Conservation (phyloP, 2,113 vertebrate genomes). For the Cardinalis cardinalis region DNA sequence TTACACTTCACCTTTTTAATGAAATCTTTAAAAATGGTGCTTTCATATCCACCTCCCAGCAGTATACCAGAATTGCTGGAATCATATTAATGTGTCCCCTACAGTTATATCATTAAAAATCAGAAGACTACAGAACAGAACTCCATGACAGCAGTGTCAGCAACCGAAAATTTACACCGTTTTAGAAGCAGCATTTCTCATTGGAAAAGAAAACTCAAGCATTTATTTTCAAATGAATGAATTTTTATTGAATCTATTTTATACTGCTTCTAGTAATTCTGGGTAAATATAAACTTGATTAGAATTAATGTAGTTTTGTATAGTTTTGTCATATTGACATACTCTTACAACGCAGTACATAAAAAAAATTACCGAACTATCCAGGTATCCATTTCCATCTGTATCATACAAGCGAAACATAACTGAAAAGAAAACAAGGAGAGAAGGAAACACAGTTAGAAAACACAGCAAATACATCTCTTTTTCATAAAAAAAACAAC, state of each 20-base stretch:
- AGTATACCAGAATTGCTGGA: not conserved
- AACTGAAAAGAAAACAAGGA: slow-evolving; percentile 67
- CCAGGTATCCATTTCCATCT: slow-evolving; percentile 82
- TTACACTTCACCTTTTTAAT: not conserved
- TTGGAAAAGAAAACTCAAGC: not conserved
- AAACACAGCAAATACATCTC: not conserved
- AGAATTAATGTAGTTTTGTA: not conserved
- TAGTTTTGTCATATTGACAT: not conserved
- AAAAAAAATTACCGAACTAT: slow-evolving; percentile 78
- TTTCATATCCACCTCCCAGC: not conserved
- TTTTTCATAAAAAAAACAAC: not conserved
- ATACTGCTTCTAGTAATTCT: not conserved
- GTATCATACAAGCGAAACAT: slow-evolving; percentile 87
- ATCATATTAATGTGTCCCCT: not conserved
- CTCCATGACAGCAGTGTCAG: not conserved
- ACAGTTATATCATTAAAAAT: not conserved
- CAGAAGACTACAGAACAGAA: not conserved
- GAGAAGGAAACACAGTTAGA: not conserved
- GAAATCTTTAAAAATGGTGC: not conserved
- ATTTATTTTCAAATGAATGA: not conserved
- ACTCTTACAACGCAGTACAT: not conserved
- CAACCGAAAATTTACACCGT: not conserved
- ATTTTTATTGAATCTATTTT: not conserved
- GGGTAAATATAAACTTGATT: not conserved
- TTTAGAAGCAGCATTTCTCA: not conserved